phyloP scores from a whole-genome alignment of 1,140 invertebrate species.

The Atopsyche davidsoni region DNA sequence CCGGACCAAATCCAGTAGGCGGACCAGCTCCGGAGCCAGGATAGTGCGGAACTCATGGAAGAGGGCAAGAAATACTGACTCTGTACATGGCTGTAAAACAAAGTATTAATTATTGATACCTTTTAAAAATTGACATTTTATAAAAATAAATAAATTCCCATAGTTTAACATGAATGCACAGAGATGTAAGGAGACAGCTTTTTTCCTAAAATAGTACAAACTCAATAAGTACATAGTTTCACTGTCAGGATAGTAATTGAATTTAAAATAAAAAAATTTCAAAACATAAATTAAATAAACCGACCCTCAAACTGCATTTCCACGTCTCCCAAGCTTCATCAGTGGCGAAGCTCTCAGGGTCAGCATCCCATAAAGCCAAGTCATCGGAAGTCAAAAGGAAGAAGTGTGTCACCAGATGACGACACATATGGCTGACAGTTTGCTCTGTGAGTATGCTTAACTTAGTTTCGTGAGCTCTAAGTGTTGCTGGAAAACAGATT shows the following conservation, averaged over 20 bases:
- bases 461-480: conserved; percentile 62
- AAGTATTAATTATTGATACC: conserved; percentile 8
- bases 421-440: conserved; percentile 68
- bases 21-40: conserved; percentile 67
- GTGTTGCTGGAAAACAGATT: conserved; percentile 33
- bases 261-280: conserved; percentile 8
- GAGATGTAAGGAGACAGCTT: too few species aligned
- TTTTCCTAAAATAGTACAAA: background rate
- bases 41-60: conserved; percentile 72
- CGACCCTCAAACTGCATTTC: conserved; percentile 82
- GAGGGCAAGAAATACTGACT: conserved; percentile 76
- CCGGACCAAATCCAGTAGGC: conserved; percentile 36
- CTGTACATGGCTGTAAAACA: conserved; percentile 71
- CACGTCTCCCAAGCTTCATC: conserved; percentile 86
- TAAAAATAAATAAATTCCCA: too few species aligned
- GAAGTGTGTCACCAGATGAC: conserved; percentile 80
- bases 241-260: conserved; percentile 13
- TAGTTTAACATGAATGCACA: too few species aligned
- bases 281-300: conserved; percentile 5
- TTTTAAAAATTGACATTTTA: background rate
- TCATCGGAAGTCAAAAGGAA: conserved; percentile 80
- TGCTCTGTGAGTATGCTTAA: conserved; percentile 38
- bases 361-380: conserved; percentile 80
- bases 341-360: conserved; percentile 83
- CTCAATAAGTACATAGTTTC: background rate